Evolutionary conservation across 2,797 vertebrate genomes (phyloP).

Genomic region (Microctenopoma steveboyesi): DNA sequence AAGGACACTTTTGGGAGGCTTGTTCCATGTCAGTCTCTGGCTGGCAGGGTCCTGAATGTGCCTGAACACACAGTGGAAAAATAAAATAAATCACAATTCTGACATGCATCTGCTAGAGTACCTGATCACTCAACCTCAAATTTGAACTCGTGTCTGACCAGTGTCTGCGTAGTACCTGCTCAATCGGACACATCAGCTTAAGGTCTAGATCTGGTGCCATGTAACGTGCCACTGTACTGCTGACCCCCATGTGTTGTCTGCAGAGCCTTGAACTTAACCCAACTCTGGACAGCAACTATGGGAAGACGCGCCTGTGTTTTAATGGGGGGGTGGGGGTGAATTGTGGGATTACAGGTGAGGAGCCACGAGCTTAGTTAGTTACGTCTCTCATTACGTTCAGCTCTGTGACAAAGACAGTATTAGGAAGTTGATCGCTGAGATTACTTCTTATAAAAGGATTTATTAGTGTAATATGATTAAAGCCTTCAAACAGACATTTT

Average conservation of each 20-base stretch:
- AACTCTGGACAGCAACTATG: no score
- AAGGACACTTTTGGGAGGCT: conserved; percentile 95
- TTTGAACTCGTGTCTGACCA: conserved; percentile 13
- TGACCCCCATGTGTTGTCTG: conserved; percentile 4
- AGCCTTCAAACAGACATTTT: no score
- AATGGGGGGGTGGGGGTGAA: no score
- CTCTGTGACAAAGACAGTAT: no score
- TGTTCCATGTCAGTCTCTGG: conserved; percentile 98
- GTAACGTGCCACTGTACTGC: not conserved
- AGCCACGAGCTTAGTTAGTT: no score
- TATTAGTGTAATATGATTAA: no score
- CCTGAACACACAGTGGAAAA: conserved; percentile 77
- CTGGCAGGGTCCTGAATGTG: conserved; percentile 98
- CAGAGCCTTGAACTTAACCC: not conserved
- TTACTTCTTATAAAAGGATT: no score
- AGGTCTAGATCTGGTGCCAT: conserved; percentile 4
- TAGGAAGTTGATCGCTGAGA: no score
- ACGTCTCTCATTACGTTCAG: no score
- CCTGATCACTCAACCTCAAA: not conserved
- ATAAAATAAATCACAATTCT: no score
- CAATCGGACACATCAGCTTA: conserved; percentile 51
- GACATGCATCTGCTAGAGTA: not conserved
- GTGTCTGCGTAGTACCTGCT: conserved; percentile 13
- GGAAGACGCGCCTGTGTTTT: no score
- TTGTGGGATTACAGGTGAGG: no score